Evolutionary conservation across 1,140 invertebrate species (phyloP), one percentile per base, ranked within the genome.

Genomic region (Pseudachorutes palmiensis): DNA sequence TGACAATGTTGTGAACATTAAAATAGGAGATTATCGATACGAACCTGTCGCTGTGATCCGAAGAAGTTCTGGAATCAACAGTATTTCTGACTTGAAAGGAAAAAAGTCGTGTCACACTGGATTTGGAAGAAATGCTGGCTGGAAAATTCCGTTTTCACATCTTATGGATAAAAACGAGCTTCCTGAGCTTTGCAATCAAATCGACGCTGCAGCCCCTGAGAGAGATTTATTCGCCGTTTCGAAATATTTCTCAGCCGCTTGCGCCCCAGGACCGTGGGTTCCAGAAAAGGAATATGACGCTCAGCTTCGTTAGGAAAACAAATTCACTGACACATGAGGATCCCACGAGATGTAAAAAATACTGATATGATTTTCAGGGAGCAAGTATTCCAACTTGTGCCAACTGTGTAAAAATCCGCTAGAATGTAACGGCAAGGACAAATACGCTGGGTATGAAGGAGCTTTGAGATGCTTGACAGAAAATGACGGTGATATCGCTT

Each of bases 401-500:
- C 80, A 82, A 1, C 78, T 89, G 1, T 91, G 89, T 75, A 85
- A 88, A 72, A 81, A 87, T 68, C 87, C 88, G 0, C 79, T 82
- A 0, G 78, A 81, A 63, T 92, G 88, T 75, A 87, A 91, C 75
- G 89, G 90, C 66, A 87, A 88, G 1, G 92, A 94, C 75, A 82
- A 82, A 32, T 91, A 82, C 76, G 87, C 87, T 48, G 90, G 90
- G 0, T 91, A 92, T 75, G 86, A 90, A 60, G 91, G 92, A 0
- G 89, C 90, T 2, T 80, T 94, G 28, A 80, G 86, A 24, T 94
- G 92, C 78, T 75, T 94, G 51, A 84, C 86, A 5, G 84, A 88
- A 66, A 86, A 88, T 36, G 83, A 83, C 1, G 91, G 90, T 1
- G 83, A 94, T 65, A 83, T 94, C 0, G 91, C 90, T 2, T 94